phyloP scores from a whole-genome alignment of 2,797 vertebrate genomes.

The Lates japonicus region DNA sequence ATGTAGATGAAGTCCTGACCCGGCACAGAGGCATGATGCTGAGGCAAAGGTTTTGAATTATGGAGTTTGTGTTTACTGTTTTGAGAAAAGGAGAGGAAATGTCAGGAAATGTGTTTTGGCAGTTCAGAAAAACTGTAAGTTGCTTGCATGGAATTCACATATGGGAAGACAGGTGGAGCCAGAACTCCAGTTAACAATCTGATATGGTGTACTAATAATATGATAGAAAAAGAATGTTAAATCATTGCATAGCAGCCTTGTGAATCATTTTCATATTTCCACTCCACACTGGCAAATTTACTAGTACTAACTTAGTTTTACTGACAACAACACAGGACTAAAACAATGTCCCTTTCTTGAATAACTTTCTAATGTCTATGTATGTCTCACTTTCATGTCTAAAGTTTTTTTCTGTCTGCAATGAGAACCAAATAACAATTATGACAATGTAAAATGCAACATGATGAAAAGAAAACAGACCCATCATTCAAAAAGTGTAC shows the following conservation, averaged over 20 bases:
- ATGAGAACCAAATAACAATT: neutral
- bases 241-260: neutral
- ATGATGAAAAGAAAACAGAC: neutral
- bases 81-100: too few species aligned
- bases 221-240: neutral
- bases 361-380: neutral
- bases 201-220: neutral
- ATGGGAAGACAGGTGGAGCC: slow-evolving; percentile 40
- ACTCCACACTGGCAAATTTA: neutral
- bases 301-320: neutral
- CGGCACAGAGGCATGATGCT: too few species aligned
- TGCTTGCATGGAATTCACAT: neutral
- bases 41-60: too few species aligned
- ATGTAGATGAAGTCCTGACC: too few species aligned
- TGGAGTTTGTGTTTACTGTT: too few species aligned
- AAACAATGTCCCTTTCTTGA: neutral
- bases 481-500: neutral
- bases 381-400: too few species aligned
- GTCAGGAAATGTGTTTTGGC: too few species aligned
- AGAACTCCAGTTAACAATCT: slow-evolving; percentile 9
- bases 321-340: neutral
- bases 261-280: neutral
- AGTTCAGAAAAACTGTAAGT: too few species aligned
- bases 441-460: neutral
- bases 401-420: neutral